Base-by-base conservation (phyloP, 2,113 vertebrate genomes). In the Girardinichthys multiradiatus region DNA sequence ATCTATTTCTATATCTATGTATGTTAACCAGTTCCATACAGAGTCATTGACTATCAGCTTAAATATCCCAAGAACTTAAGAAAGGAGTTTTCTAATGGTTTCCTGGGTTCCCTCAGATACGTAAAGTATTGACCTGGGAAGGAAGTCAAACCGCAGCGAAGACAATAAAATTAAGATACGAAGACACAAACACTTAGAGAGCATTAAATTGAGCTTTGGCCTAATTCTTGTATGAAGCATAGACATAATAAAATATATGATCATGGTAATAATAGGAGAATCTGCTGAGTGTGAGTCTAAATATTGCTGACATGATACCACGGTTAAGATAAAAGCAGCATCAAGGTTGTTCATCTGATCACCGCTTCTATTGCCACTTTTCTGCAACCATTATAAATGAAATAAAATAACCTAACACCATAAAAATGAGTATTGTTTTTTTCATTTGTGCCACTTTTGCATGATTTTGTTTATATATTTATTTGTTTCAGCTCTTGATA, bases 401-500 rank as follows among this genome's bases (percentile, higher is more conserved):
- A 31, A 30, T 60, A 14, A 28, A 29, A 59, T 28, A 14, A 31
- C 1, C 21, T 4, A 35, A 62, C 19, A 24, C 6, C 1, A 62
- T 0, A 33, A 33, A 62, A 33, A 45, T 30, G 4, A 8, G 2
- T 8, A 4, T 26, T 10, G 11, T 8, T 0, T 29, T 33, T 60
- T 70, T 60, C 0, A 30, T 30, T 29, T 51, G 19, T 31, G 17
- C 17, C 37, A 17, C 15, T 51, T 45, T 1, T 26, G 6, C 12
- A 30, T 7, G 1, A 19, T 21, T 68, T 39, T 30, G 33, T 13
- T 19, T 12, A 48, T 15, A 4, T 45, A 14, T 82, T 27, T 77
- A 3, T 87, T 3, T 90, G 83, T 91, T 85, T 39, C 91, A 99
- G 98, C 96, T 65, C 85, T 98, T 86, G 95, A 95, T 74, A 91